Percentiles rank a stretch among this genome's conserved stretches.
These are phyloP conservation scores for Drosophila watanabei DNA, from an alignment of 1,140 invertebrate genomes.

Conservation along the genomic window DNA sequence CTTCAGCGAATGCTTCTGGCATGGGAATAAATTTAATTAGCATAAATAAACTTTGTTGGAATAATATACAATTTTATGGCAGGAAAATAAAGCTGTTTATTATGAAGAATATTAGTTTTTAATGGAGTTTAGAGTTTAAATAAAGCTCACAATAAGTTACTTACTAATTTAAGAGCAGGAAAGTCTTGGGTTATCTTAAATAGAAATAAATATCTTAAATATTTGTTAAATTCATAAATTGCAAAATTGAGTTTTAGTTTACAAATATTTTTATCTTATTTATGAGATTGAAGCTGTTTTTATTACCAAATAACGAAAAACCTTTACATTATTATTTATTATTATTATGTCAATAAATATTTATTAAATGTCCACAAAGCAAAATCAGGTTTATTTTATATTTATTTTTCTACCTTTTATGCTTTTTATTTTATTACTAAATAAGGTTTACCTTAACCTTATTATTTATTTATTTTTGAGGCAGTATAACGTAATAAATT, in stretches of 20 bases:
- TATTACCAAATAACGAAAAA: no score
- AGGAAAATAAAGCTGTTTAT: not conserved
- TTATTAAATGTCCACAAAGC: not conserved
- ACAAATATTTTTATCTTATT: no score
- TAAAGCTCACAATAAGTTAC: not conserved
- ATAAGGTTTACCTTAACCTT: not conserved
- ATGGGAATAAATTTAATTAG: not conserved
- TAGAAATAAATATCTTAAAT: not conserved
- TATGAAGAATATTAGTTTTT: not conserved
- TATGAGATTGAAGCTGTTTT: no score
- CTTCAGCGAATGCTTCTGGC: not conserved
- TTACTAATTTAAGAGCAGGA: not conserved
- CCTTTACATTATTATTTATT: no score
- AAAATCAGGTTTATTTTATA: not conserved
- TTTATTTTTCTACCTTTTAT: not conserved
- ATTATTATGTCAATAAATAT: not conserved
- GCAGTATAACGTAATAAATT: not conserved
- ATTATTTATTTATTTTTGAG: not conserved
- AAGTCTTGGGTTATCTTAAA: not conserved
- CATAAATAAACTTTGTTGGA: conserved; percentile 12
- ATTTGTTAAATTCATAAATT: no score
- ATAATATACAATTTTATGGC: not conserved
- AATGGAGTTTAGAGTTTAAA: not conserved
- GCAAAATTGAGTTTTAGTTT: no score
- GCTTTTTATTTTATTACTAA: not conserved